phyloP scores from a whole-genome alignment of 2,888 invertebrate genomes.

The Lithosia quadra region DNA sequence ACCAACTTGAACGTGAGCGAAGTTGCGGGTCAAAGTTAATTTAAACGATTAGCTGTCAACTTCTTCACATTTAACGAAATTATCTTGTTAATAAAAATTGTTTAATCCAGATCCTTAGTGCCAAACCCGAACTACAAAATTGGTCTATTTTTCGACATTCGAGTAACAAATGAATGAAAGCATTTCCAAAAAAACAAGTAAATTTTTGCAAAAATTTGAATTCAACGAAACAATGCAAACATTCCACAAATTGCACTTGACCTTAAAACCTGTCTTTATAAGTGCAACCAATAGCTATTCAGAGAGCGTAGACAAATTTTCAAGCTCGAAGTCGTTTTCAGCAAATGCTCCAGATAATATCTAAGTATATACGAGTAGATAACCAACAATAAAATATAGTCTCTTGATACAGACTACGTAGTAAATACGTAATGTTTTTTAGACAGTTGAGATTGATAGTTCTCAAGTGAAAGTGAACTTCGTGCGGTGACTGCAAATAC shows the following conservation, averaged over 20 bases:
- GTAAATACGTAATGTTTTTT: constrained; percentile 62
- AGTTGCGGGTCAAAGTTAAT: not conserved
- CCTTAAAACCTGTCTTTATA: constrained; percentile 12
- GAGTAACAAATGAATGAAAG: not conserved
- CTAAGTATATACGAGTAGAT: too few relatives aligned
- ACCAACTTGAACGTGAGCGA: not conserved
- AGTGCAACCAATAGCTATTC: constrained; percentile 25
- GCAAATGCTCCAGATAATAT: constrained; percentile 34
- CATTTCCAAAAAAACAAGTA: not conserved
- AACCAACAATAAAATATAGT: constrained; percentile 47
- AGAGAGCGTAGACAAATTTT: constrained; percentile 23
- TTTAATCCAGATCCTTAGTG: too few relatives aligned
- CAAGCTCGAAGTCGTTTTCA: constrained; percentile 24
- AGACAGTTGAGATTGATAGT: constrained; percentile 72
- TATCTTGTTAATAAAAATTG: not conserved
- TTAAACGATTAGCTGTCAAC: not conserved
- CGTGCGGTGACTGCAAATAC: constrained; percentile 67
- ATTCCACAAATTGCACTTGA: constrained; percentile 10
- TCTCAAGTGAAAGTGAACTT: constrained; percentile 74
- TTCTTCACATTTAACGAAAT: not conserved
- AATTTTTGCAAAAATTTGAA: not conserved
- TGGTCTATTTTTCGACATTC: not conserved
- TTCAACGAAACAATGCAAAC: not conserved
- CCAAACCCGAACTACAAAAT: too few relatives aligned
- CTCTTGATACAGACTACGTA: constrained; percentile 42